phyloP scores from a whole-genome alignment of 2,888 invertebrate species.

The Gymnoscelis rufifasciata region DNA sequence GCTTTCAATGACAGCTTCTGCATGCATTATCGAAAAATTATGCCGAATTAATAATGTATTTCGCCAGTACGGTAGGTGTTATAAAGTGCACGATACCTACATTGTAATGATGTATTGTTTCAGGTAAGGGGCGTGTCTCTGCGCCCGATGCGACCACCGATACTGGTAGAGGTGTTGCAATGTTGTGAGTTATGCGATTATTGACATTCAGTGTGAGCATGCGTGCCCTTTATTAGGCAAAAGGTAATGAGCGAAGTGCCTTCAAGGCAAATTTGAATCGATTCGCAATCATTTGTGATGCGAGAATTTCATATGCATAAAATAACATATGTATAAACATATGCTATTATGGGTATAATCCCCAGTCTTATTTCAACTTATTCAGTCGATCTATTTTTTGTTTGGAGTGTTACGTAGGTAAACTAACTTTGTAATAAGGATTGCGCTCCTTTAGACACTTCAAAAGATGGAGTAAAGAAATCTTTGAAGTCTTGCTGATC shows the following conservation, averaged over 20 bases:
- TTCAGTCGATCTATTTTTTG: too few relatives aligned
- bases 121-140: constrained; percentile 69
- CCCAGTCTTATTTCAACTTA: too few relatives aligned
- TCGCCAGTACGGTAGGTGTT: constrained; percentile 40
- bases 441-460: too few relatives aligned
- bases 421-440: too few relatives aligned
- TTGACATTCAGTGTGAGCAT: constrained; percentile 39
- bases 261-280: too few relatives aligned
- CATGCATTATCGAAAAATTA: constrained; percentile 15
- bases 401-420: too few relatives aligned
- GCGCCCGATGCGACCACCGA: constrained; percentile 56
- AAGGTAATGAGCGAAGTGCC: background rate
- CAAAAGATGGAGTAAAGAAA: too few relatives aligned
- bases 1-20: constrained; percentile 6
- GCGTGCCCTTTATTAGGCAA: constrained; percentile 26
- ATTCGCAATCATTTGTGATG: too few relatives aligned
- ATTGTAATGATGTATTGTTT: constrained; percentile 78
- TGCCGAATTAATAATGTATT: constrained; percentile 16
- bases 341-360: too few relatives aligned
- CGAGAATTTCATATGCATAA: too few relatives aligned
- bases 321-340: too few relatives aligned
- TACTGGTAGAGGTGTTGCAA: constrained; percentile 60
- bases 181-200: constrained; percentile 57
- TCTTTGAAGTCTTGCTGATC: too few relatives aligned
- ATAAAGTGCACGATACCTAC: constrained; percentile 51